Evolutionary conservation across 1,140 invertebrate genomes (phyloP).

Genomic region (Ceratitis capitata): DNA sequence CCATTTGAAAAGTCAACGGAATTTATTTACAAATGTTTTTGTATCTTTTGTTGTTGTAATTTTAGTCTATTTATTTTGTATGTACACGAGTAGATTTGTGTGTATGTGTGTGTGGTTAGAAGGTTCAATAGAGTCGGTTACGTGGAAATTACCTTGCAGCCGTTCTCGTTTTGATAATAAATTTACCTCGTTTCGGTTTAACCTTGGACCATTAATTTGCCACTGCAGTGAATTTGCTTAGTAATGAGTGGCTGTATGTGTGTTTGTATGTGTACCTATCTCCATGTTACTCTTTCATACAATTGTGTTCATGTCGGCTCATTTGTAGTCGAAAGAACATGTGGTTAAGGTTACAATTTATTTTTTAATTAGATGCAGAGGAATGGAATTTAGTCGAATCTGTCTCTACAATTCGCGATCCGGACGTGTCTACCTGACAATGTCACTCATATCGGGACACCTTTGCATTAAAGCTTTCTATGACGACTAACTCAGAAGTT

Average conservation of each 20-base stretch:
- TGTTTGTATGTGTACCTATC: not conserved
- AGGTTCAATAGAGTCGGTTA: conserved; percentile 17
- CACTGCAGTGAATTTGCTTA: not conserved
- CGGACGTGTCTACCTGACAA: too few species aligned
- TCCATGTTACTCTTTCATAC: not conserved
- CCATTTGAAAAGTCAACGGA: not conserved
- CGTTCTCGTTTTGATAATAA: conserved; percentile 16
- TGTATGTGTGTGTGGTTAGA: too few species aligned
- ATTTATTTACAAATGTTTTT: not conserved
- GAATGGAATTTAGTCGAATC: too few species aligned
- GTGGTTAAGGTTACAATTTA: too few species aligned
- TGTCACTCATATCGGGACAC: too few species aligned
- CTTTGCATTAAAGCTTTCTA: too few species aligned
- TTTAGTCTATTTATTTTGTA: conserved; percentile 31
- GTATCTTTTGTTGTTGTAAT: conserved; percentile 5
- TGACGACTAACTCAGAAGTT: too few species aligned
- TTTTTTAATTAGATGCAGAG: too few species aligned
- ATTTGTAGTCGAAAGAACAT: too few species aligned
- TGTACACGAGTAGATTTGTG: too few species aligned
- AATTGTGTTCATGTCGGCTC: not conserved
- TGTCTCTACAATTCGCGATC: too few species aligned
- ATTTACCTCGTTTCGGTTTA: conserved; percentile 16
- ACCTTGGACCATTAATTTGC: conserved; percentile 32
- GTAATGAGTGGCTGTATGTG: not conserved
- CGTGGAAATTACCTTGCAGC: conserved; percentile 1